Conservation (phyloP, 2,888 invertebrate species). For the Acronicta leporina region DNA sequence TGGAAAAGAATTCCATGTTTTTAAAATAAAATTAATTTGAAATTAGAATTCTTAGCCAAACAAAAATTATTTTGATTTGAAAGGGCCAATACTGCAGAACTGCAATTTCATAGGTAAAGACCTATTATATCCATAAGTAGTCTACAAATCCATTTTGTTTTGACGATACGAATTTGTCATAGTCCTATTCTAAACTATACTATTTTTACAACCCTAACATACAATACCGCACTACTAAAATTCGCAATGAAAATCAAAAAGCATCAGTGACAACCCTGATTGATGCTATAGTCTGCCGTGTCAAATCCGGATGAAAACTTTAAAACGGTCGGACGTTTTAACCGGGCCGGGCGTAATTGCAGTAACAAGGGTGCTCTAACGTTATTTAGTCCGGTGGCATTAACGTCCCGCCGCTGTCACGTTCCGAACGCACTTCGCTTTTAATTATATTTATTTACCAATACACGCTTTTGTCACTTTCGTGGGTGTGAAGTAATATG, state of each 20-base stretch:
- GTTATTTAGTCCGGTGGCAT: constrained; percentile 83
- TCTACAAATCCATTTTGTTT: too few species aligned
- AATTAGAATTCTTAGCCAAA: too few species aligned
- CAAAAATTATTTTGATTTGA: too few species aligned
- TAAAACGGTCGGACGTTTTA: constrained; percentile 76
- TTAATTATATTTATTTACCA: constrained; percentile 82
- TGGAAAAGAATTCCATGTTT: too few species aligned
- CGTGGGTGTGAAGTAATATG: constrained; percentile 45
- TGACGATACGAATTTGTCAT: background rate
- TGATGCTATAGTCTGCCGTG: constrained; percentile 77
- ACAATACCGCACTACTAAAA: background rate
- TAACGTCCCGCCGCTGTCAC: constrained; percentile 79
- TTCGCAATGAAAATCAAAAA: constrained; percentile 60
- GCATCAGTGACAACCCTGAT: constrained; percentile 68
- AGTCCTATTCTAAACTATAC: background rate
- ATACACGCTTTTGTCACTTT: constrained; percentile 68
- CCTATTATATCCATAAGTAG: too few species aligned
- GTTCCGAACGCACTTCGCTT: constrained; percentile 74
- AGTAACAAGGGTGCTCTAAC: constrained; percentile 87
- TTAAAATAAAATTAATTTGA: too few species aligned
- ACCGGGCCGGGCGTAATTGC: constrained; percentile 78
- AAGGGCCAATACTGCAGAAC: too few species aligned
- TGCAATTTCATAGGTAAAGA: too few species aligned
- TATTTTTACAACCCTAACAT: background rate
- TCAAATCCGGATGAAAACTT: constrained; percentile 78